Conservation (phyloP, 1,140 invertebrate genomes). For the Copidosoma floridanum region DNA sequence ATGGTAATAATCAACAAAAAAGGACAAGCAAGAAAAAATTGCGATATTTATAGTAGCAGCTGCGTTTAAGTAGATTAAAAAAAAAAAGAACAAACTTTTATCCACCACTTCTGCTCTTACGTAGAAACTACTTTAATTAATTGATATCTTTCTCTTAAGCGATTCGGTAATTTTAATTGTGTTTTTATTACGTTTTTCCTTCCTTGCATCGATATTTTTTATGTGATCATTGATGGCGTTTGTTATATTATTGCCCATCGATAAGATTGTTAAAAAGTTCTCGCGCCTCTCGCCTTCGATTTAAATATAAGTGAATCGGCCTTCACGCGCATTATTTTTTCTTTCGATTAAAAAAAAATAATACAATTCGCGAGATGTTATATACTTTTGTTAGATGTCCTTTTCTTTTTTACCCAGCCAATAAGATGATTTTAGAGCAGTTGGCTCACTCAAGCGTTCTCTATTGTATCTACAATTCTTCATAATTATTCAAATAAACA, state of each 20-base stretch:
- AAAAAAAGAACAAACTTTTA: slow-evolving; percentile 26
- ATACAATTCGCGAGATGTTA: no score
- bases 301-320: no score
- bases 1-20: not conserved
- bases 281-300: slow-evolving; percentile 6
- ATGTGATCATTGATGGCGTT: slow-evolving; percentile 24
- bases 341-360: no score
- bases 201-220: not conserved
- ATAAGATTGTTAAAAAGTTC: slow-evolving; percentile 12
- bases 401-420: slow-evolving; percentile 11
- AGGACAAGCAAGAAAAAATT: slow-evolving; percentile 1
- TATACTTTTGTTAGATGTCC: slow-evolving; percentile 22
- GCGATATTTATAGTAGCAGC: not conserved
- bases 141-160: not conserved
- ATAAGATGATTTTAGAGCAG: no score
- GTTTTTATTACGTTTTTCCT: not conserved
- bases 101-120: slow-evolving; percentile 12
- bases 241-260: slow-evolving; percentile 12
- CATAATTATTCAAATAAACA: slow-evolving; percentile 50
- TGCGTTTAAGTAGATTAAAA: slow-evolving; percentile 21
- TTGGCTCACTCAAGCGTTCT: slow-evolving; percentile 45
- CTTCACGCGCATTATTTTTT: slow-evolving; percentile 9
- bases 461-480: slow-evolving; percentile 48
- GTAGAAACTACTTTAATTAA: not conserved
- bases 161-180: not conserved